Evolutionary conservation across 2,888 invertebrate genomes (phyloP).

Genomic region (Parelbella ahira): DNA sequence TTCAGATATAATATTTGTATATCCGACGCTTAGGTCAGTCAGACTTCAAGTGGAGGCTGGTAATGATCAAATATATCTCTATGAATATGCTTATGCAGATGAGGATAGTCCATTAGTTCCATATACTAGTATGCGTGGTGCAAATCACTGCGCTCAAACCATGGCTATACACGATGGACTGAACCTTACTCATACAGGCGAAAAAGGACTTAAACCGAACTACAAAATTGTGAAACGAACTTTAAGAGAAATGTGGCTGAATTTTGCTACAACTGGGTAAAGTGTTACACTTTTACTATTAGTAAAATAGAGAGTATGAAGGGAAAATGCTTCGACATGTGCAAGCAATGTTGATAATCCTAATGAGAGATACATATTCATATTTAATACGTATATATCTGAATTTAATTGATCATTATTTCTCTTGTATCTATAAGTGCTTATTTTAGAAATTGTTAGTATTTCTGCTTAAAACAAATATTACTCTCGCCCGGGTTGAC

Average conservation of each 20-base stretch:
- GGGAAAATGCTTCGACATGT: too few species aligned
- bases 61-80: constrained; percentile 39
- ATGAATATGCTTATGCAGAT: constrained; percentile 45
- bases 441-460: background rate
- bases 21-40: constrained; percentile 38
- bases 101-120: constrained; percentile 35
- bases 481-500: too few species aligned
- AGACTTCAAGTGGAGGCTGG: constrained; percentile 36
- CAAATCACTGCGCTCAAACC: constrained; percentile 42
- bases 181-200: constrained; percentile 4
- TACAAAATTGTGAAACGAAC: constrained; percentile 33
- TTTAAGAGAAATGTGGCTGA: constrained; percentile 24
- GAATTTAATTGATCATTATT: too few species aligned
- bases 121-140: constrained; percentile 38
- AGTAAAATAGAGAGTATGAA: too few species aligned
- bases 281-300: constrained; percentile 10
- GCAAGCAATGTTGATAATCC: too few species aligned
- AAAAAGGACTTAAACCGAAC: too few species aligned
- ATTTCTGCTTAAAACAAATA: too few species aligned
- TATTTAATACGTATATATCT: too few species aligned
- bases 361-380: too few species aligned
- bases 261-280: constrained; percentile 45
- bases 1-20: constrained; percentile 50
- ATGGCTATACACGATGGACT: constrained; percentile 30
- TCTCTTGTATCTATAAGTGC: too few species aligned